phyloP scores from a whole-genome alignment of 2,113 vertebrate species.

The Oenanthe melanoleuca region DNA sequence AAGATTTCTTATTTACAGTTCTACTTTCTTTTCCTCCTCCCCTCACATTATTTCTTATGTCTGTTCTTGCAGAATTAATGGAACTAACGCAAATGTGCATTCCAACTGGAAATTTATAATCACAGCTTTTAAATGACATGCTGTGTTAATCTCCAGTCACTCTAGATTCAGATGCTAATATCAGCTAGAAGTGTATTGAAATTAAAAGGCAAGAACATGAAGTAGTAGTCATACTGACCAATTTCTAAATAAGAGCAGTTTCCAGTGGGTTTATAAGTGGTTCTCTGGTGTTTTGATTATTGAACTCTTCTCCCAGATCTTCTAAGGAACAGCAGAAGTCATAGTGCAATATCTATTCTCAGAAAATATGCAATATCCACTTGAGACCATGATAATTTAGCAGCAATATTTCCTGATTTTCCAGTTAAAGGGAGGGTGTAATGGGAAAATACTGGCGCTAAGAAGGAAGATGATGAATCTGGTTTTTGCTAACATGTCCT shows the following conservation, averaged over 20 bases:
- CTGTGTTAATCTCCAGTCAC: background rate
- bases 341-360: background rate
- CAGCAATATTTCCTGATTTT: background rate
- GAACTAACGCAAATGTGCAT: background rate
- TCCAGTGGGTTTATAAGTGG: background rate
- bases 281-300: background rate
- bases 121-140: background rate
- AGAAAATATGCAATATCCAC: background rate
- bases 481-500: background rate
- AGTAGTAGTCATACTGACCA: background rate
- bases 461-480: background rate
- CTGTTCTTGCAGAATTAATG: background rate
- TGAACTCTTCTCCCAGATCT: background rate
- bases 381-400: background rate
- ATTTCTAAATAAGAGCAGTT: background rate
- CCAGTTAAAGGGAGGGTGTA: background rate
- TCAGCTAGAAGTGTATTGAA: background rate
- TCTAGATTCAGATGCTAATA: background rate
- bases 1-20: background rate
- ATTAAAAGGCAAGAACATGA: background rate
- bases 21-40: background rate
- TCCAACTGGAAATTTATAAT: conserved; percentile 5
- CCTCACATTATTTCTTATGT: background rate
- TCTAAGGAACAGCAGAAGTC: background rate
- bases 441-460: background rate